Percentiles rank a stretch among this genome's conserved stretches.
phyloP scores from a whole-genome alignment of 2,888 invertebrate species.

The Macropis europaea region DNA sequence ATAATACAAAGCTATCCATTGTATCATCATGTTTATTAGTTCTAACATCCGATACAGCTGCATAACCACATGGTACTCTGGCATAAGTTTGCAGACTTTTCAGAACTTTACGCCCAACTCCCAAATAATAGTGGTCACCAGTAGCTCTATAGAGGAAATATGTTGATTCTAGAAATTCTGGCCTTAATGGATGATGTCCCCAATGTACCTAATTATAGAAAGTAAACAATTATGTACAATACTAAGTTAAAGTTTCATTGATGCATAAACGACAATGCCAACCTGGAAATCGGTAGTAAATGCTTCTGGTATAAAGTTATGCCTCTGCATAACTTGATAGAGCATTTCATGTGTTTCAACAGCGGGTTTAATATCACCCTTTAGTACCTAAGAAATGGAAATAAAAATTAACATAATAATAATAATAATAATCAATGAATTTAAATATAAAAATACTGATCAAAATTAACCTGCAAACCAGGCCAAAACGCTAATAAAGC shows the following conservation, averaged over 20 bases:
- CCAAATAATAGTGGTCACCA: slow-evolving; percentile 96
- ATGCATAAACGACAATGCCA: slow-evolving; percentile 19
- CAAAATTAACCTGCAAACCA: slow-evolving; percentile 89
- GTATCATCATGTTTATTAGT: slow-evolving; percentile 95
- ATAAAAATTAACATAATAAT: neutral
- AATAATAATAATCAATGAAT: neutral
- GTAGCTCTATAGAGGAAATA: slow-evolving; percentile 98
- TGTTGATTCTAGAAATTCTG: slow-evolving; percentile 98
- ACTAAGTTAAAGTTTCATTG: neutral
- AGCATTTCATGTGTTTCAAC: slow-evolving; percentile 99
- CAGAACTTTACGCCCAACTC: slow-evolving; percentile 93
- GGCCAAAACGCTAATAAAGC: slow-evolving; percentile 99
- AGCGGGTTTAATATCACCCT: slow-evolving; percentile 96
- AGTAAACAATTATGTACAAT: neutral
- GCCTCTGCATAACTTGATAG: slow-evolving; percentile 98
- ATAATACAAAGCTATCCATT: slow-evolving; percentile 98
- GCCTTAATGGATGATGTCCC: slow-evolving; percentile 98
- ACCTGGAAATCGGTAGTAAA: slow-evolving; percentile 98
- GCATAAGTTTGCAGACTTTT: slow-evolving; percentile 94
- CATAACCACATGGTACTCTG: slow-evolving; percentile 97
- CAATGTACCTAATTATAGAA: slow-evolving; percentile 91
- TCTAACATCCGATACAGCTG: slow-evolving; percentile 97
- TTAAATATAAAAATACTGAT: slow-evolving; percentile 70
- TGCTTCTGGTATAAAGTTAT: slow-evolving; percentile 99
- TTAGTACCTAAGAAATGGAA: slow-evolving; percentile 82